Evolutionary conservation across 2,113 vertebrate species (phyloP).

Genomic region (Zosterops japonicus): DNA sequence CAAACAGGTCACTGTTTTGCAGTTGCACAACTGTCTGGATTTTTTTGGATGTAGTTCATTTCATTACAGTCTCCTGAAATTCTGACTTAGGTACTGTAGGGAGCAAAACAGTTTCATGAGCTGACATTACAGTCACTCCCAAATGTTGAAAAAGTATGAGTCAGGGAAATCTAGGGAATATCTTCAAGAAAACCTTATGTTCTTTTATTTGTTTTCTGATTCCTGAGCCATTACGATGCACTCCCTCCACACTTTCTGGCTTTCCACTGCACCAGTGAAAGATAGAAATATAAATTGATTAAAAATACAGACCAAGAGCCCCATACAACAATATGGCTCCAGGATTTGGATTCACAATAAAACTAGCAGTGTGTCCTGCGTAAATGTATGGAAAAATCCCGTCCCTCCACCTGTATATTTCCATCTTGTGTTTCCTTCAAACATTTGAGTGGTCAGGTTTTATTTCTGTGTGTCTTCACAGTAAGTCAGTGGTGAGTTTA

Average conservation of each 20-base stretch:
- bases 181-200: not conserved
- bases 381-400: not conserved
- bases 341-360: not conserved
- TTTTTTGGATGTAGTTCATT: slow-evolving; percentile 39
- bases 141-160: not conserved
- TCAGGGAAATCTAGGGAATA: slow-evolving; percentile 17
- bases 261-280: not conserved
- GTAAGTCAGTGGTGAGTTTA: not conserved
- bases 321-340: not conserved
- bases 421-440: not conserved
- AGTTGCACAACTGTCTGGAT: slow-evolving; percentile 57
- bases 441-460: not conserved
- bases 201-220: not conserved
- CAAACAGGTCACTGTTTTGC: slow-evolving; percentile 31
- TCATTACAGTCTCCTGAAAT: slow-evolving; percentile 11
- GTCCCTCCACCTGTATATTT: not conserved
- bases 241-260: not conserved
- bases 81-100: not conserved
- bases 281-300: not conserved
- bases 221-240: not conserved
- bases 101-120: slow-evolving; percentile 26
- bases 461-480: not conserved
- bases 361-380: not conserved
- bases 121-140: slow-evolving; percentile 7
- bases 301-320: not conserved